Base-by-base conservation (phyloP, 92 coral and sea anemone species). In the Actinernus sp. region DNA sequence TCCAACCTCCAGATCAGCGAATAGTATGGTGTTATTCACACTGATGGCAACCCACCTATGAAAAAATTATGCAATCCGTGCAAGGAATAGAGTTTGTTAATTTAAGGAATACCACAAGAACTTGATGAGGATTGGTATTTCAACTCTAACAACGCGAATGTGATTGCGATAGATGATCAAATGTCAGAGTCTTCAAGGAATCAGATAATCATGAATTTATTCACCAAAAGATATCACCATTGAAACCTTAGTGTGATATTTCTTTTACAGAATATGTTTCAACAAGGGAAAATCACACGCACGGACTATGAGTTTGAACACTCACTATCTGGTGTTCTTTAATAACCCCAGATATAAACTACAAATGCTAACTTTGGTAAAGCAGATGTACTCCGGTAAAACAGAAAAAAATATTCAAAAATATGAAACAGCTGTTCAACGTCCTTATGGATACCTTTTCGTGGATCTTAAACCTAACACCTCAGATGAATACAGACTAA, bases 371-470 rank as follows among this genome's bases (percentile, higher is more conserved):
- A 61, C 87, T 14, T 53, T 81, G 37, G 82, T 68, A 20, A 55
- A 65, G 19, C 89, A 74, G 49, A 82, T 65, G 83, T 66, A 66
- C 47, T 72, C 83, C 1, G 16, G 43, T 22, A 49, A 61, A 25
- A 60, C 79, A 23, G 55, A 53, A 27, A 33, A 69, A 11, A 70
- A 70, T 58, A 51, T 79, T 21, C 56, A 69, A 19, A 79, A 79
- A 41, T 79, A 79, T 22, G 71, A 79, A 24, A 79, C 40, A 4
- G 60, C 74, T 22, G 74, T 72, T 0, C 14, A 32, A 3, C 44
- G 81, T 26, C 81, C 82, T 12, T 81, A 52, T 41, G 82, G 88
- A 24, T 81, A 73, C 50, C 61, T 81, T 51, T 72, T 81, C 55
- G 73, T 71, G 13, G 88, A 79, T 28, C 56, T 79, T 37, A 79